These are phyloP conservation scores for Drosophila aldrichi DNA, from an alignment of 2,888 invertebrate species.

Conservation along the genomic window DNA sequence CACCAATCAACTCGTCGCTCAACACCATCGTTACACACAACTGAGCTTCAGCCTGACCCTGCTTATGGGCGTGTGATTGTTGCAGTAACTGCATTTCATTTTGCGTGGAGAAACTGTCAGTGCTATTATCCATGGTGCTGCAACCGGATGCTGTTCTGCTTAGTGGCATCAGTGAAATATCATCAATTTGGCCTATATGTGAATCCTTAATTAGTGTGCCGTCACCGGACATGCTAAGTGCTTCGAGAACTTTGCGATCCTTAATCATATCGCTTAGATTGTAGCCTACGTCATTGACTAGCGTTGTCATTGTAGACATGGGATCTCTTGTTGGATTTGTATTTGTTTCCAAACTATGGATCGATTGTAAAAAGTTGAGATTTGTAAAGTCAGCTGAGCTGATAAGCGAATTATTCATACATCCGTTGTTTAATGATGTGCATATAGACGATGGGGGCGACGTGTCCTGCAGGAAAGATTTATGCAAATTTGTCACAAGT, in stretches of 20 bases:
- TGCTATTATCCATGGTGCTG: constrained; percentile 85
- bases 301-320: constrained; percentile 36
- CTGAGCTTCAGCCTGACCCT: not conserved
- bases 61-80: not conserved
- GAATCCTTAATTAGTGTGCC: constrained; percentile 84
- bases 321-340: constrained; percentile 30
- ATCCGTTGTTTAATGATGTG: constrained; percentile 82
- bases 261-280: constrained; percentile 83
- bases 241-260: constrained; percentile 83
- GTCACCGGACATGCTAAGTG: constrained; percentile 83
- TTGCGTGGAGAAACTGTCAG: constrained; percentile 78
- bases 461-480: constrained; percentile 84
- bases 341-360: constrained; percentile 65
- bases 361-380: constrained; percentile 83
- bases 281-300: constrained; percentile 49
- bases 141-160: constrained; percentile 84
- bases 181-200: constrained; percentile 84
- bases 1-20: constrained; percentile 82
- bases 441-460: constrained; percentile 84
- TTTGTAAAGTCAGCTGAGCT: constrained; percentile 85
- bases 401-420: constrained; percentile 84
- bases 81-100: constrained; percentile 23
- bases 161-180: constrained; percentile 79
- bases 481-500: constrained; percentile 84
- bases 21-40: constrained; percentile 60